Conservation (phyloP, 2,113 vertebrate genomes). For the Rhynchopsitta pachyrhyncha region DNA sequence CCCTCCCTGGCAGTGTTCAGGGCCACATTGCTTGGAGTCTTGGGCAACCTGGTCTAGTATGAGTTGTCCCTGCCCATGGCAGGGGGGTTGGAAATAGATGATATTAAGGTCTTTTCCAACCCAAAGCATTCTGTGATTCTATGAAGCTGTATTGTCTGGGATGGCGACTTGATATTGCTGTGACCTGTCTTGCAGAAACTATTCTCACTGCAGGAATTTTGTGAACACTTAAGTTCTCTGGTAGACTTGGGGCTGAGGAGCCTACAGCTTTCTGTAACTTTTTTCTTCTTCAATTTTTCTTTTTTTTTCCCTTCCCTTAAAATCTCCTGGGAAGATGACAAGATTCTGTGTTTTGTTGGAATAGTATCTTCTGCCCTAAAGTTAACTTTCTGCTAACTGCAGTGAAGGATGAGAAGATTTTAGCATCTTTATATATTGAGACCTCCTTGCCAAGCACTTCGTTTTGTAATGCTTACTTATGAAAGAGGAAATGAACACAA, state of each 20-base stretch:
- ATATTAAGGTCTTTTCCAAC: not conserved
- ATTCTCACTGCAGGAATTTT: not conserved
- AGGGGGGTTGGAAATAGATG: not conserved
- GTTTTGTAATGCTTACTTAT: not conserved
- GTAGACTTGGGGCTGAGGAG: not conserved
- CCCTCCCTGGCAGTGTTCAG: not conserved
- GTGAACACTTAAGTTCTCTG: not conserved
- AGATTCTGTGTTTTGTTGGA: not conserved
- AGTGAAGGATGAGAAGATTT: not conserved
- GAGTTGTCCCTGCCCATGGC: not conserved
- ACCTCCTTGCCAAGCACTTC: rapidly evolving
- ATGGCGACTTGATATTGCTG: not conserved
- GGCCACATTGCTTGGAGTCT: not conserved
- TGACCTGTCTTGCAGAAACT: not conserved
- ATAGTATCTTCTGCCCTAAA: not conserved
- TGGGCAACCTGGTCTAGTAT: not conserved
- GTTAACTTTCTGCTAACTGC: not conserved
- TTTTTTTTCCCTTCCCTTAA: no score
- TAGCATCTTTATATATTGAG: not conserved
- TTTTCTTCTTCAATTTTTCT: no score
- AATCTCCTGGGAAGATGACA: not conserved
- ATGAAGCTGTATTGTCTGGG: not conserved
- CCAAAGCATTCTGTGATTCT: not conserved
- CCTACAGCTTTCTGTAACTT: not conserved
- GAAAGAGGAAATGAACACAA: not conserved